Evolutionary conservation across 92 coral and sea anemone genomes (phyloP), one percentile per base, ranked within the genome.

Genomic region (Blastomussa wellsi): DNA sequence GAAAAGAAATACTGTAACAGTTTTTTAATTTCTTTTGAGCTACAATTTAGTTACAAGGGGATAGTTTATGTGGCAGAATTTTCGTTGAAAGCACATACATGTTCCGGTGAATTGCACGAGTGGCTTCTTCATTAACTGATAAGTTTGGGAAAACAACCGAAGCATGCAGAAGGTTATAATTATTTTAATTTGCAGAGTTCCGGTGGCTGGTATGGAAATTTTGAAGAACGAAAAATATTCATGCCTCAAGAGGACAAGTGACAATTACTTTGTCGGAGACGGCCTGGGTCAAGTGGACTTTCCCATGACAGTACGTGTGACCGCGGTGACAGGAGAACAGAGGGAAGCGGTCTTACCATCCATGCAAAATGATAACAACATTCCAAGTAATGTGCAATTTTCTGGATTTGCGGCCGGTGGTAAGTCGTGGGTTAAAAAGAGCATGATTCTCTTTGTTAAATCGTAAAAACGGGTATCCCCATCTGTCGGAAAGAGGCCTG

Each of bases 291-390:
- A 83, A 77, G 81, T 91, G 7, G 82, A 87, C 19, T 84, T 93
- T 77, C 97, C 97, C 36, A 80, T 91, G 93, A 85, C 53, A 79
- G 92, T 93, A 17, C 89, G 97, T 51, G 68, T 93, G 74, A 93
- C 97, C 32, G 90, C 93, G 17, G 90, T 93, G 33, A 93, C 71
- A 38, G 97, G 97, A 26, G 97, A 93, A 69, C 97, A 93, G 42
- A 47, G 84, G 31, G 93, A 89, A 44, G 78, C 86, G 1, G 90
- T 83, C 28, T 82, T 93, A 49, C 78, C 86, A 5, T 31, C 67
- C n/a, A 85, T 93, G 90, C 48, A 66, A 48, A 86, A 87, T 36
- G 93, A 87, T 77, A 38, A 80, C 16, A 82, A 83, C 36, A 76
- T 70, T 16, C 68, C 78, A 3, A 83, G 88, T 49, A 82, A 81